Base-by-base conservation (phyloP, 2,797 vertebrate species). In the Cuniculus paca region DNA sequence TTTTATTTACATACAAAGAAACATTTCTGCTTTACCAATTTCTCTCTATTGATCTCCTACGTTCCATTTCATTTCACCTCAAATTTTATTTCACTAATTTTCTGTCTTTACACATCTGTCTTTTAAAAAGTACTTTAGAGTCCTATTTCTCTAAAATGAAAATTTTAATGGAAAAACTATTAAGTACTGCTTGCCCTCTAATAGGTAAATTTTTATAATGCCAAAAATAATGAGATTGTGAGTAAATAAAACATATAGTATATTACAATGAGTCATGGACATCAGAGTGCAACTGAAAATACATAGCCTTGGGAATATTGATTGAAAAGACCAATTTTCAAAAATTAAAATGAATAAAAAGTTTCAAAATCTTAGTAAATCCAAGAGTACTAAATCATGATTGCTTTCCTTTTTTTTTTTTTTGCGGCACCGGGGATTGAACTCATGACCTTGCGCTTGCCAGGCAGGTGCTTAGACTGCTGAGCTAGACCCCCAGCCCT, bases 161-260 rank as follows among this genome's bases (percentile, higher is more conserved):
- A 2, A 26, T 88, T 98, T 96, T 98, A 96, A 96, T 92, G 85
- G 81, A 70, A 95, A 90, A 90, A 97, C 63, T 60, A 91, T 96
- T 97, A 98, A 98, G 92, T 91, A 86, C 12, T 96, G 88, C 65
- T 97, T 97, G 85, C 56, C 95, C 86, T 98, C 97, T 92, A 97
- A 97, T 86, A 97, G 79, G 52, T 90, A 96, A 93, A 36, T 83
- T 96, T 98, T 98, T 97, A 95, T 97, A 98, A 97, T 97, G 92
- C 91, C 92, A 97, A 28, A 17, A 88, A 85, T 97, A 98, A 98
- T 97, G 91, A 98, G 86, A 97, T 92, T 97, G 91, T 78, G 95
- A 97, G 45, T 96, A 96, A 98, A 81, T 84, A 12, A 96, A 87
- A 85, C 97, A 93, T 48, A 63, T 28, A 8, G 11, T 90, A 5